phyloP scores from a whole-genome alignment of 2,113 vertebrate species.

The Pantherophis guttatus region DNA sequence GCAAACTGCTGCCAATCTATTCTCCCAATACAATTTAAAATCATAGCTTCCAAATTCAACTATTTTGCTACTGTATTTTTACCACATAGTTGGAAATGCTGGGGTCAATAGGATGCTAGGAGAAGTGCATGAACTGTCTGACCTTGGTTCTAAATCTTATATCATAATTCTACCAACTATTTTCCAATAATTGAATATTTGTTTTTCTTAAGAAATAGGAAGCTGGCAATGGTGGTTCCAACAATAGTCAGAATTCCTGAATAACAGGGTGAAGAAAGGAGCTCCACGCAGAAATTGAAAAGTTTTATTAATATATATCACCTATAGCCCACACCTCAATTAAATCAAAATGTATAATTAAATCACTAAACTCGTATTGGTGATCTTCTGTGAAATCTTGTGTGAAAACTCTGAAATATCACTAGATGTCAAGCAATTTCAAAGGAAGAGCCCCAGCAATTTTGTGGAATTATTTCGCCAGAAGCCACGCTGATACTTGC shows the following conservation, averaged over 20 bases:
- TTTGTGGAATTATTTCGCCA: neutral
- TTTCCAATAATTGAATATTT: neutral
- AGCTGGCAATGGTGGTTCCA: neutral
- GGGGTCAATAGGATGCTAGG: neutral
- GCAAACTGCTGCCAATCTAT: neutral
- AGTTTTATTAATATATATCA: neutral
- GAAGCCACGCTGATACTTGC: neutral
- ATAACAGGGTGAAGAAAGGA: neutral
- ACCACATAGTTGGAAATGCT: neutral
- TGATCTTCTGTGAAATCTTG: neutral
- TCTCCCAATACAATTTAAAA: neutral
- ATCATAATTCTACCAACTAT: neutral
- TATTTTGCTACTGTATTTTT: neutral
- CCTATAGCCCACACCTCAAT: neutral
- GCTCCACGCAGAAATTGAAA: neutral
- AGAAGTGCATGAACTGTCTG: neutral
- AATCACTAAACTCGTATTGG: neutral
- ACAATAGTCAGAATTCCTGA: neutral
- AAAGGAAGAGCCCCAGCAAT: neutral
- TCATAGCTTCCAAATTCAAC: neutral
- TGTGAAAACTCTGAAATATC: neutral
- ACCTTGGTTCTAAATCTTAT: neutral
- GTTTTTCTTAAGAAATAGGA: neutral
- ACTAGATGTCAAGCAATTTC: neutral
- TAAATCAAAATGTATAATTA: neutral